Conservation (phyloP, 2,113 vertebrate species). For the Syngnathus floridae region DNA sequence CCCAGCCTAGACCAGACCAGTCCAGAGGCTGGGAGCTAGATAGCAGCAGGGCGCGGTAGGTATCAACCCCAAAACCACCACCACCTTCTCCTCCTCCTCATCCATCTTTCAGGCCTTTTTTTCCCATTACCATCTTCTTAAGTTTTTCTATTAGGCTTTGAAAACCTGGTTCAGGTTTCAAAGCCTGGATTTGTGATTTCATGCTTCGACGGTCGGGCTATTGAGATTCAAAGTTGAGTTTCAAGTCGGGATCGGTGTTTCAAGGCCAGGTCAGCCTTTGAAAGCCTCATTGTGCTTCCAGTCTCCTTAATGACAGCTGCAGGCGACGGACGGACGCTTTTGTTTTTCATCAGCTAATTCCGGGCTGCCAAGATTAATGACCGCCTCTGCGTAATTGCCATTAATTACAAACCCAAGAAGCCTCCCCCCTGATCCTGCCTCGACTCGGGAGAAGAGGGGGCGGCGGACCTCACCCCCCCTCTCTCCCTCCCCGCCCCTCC, state of each 20-base stretch:
- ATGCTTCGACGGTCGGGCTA: no score
- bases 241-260: neutral
- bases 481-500: conserved; percentile 19
- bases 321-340: conserved; percentile 54
- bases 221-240: neutral
- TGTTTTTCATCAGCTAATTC: conserved; percentile 66
- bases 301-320: conserved; percentile 56
- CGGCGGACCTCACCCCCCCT: conserved; percentile 1
- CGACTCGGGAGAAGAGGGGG: conserved; percentile 28
- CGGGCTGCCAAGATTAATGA: conserved; percentile 65
- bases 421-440: conserved; percentile 36
- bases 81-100: conserved; percentile 3
- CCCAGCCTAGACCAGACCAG: conserved; percentile 88
- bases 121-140: no score
- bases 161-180: neutral
- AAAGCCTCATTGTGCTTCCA: conserved; percentile 26
- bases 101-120: conserved; percentile 3
- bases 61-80: conserved; percentile 58
- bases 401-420: conserved; percentile 63
- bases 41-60: conserved; percentile 95
- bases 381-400: conserved; percentile 58
- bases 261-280: conserved; percentile 20
- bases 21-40: conserved; percentile 99
- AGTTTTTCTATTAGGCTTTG: no score
- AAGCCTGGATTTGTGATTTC: neutral